phyloP scores from a whole-genome alignment of 2,113 vertebrate genomes.

The Gnathonemus longibarbis region DNA sequence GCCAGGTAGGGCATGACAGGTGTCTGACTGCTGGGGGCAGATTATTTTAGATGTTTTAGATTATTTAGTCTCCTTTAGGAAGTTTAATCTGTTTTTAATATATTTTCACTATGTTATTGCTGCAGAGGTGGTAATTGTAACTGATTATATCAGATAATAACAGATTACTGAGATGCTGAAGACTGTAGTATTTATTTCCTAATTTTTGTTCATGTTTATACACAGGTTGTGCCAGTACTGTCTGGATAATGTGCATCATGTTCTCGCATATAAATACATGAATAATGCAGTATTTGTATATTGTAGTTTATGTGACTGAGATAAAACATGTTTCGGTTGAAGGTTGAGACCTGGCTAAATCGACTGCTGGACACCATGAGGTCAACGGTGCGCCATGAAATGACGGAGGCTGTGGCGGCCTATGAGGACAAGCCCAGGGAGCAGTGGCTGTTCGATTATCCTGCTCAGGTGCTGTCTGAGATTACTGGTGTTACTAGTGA shows the following conservation, averaged over 20 bases:
- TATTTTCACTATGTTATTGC: neutral
- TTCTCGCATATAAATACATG: neutral
- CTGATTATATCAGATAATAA: neutral
- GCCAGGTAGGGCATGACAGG: slow-evolving; percentile 67
- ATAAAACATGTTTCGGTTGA: slow-evolving; percentile 9
- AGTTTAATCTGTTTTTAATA: neutral
- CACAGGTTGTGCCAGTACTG: neutral
- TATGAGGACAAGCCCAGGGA: slow-evolving; percentile 88
- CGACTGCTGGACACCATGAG: slow-evolving; percentile 75
- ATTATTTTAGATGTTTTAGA: neutral
- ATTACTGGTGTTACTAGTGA: no score
- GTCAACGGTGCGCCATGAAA: slow-evolving; percentile 70
- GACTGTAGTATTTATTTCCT: neutral
- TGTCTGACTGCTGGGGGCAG: neutral
- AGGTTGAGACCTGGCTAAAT: slow-evolving; percentile 89
- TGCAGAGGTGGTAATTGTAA: neutral
- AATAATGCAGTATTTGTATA: neutral
- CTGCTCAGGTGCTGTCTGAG: slow-evolving; percentile 68
- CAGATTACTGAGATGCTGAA: neutral
- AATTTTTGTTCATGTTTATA: neutral
- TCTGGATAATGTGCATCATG: neutral
- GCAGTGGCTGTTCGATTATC: slow-evolving; percentile 84
- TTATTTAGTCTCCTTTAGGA: neutral
- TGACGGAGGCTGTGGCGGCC: slow-evolving; percentile 68
- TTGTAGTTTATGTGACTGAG: neutral